Evolutionary conservation across 2,888 invertebrate species (phyloP), one percentile per base, ranked within the genome.

Genomic region (Epirrhoe alternata): DNA sequence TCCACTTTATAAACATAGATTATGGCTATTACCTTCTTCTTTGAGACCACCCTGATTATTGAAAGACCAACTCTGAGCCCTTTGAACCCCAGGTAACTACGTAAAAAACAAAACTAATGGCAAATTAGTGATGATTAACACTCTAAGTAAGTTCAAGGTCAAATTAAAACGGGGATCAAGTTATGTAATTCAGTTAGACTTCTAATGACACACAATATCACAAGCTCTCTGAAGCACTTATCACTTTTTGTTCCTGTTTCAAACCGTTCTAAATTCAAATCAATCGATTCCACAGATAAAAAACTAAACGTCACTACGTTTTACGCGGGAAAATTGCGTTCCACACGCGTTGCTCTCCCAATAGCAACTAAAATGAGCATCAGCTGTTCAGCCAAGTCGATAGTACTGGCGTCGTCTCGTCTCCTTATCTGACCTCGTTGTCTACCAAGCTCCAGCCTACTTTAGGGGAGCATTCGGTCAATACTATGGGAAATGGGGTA

Each of bases 341-440:
- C 69, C 66, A 74, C 74, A 75, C 79, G 77, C 78, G 73, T 71
- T 81, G 78, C 79, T 78, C 80, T 76, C 74, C 77, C 78, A 68
- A 61, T 69, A 64, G 76, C 83, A 81, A 87, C 89, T 88, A 80
- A 88, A 83, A 84, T 84, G 82, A 75, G 80, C 80, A 90, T 90
- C 90, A 89, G 90, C 89, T 89, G 90, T 86, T 87, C 80, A 78
- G 74, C 73, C 77, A 74, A 84, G 87, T 92, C 92, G 89, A 92
- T 92, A 92, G 73, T 84, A 74, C 68, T 83, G 92, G 92, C 92
- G 92, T 81, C 92, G 88, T 81, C 87, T 86, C 79, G 92, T 91
- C 92, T 92, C 81, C 79, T 76, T 77, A 77, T 78, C 77, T 88
- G 90, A 90, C 91, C 92, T 82, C 89, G 83, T 86, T 89, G 87